Evolutionary conservation across 2,797 vertebrate species (phyloP).

Genomic region (Eulemur coronatus): DNA sequence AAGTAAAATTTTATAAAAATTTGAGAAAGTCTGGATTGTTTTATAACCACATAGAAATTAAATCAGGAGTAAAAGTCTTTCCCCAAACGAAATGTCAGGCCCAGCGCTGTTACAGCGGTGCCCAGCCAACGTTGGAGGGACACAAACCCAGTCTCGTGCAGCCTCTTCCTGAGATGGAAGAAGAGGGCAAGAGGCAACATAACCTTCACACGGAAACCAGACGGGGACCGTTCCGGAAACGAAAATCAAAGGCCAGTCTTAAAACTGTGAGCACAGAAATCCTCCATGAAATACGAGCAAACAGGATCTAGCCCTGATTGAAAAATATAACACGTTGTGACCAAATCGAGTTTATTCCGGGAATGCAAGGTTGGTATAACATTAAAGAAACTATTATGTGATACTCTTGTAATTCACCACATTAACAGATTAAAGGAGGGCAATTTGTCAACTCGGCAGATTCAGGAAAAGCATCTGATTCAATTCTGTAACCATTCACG

Average conservation of each 20-base stretch:
- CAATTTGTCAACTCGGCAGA: fast-evolving
- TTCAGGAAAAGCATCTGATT: background rate
- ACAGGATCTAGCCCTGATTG: background rate
- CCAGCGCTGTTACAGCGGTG: background rate
- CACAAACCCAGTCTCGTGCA: fast-evolving
- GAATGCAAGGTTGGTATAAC: background rate
- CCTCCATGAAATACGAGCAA: background rate
- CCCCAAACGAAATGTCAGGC: too few relatives aligned
- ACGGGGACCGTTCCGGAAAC: background rate
- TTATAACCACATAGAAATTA: background rate
- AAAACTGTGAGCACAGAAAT: too few relatives aligned
- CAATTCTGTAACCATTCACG: background rate
- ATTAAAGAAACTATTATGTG: background rate
- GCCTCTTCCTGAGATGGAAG: background rate
- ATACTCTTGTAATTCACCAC: background rate
- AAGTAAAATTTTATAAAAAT: background rate
- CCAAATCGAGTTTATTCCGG: background rate
- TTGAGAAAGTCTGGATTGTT: background rate
- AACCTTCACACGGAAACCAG: background rate
- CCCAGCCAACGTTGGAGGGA: background rate
- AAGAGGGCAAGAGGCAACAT: background rate
- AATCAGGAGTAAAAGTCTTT: background rate
- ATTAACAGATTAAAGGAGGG: too few relatives aligned
- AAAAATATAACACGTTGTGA: too few relatives aligned
- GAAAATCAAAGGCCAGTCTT: background rate